Evolutionary conservation across 1,140 invertebrate species (phyloP).

Genomic region (Zaprionus lachaisei): DNA sequence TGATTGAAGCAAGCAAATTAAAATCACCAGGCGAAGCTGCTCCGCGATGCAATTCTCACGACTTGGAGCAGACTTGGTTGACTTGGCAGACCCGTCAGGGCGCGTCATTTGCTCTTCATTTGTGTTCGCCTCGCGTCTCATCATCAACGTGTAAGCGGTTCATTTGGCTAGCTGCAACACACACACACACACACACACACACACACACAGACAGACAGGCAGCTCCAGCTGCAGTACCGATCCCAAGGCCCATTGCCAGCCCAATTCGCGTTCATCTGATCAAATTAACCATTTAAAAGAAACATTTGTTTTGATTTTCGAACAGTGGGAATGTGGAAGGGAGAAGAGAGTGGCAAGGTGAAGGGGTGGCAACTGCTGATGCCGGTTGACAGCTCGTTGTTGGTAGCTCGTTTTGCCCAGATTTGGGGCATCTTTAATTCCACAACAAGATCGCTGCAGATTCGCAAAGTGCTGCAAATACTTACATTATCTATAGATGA

Average conservation of each 20-base stretch:
- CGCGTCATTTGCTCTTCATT: constrained; percentile 57
- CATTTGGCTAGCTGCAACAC: constrained; percentile 62
- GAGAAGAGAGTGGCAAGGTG: not conserved
- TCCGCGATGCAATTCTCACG: constrained; percentile 75
- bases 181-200: not conserved
- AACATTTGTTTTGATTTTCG: constrained; percentile 78
- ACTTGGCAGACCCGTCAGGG: constrained; percentile 31
- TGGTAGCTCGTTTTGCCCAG: not conserved
- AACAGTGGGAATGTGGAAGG: not conserved
- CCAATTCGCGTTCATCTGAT: constrained; percentile 30
- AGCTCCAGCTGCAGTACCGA: not conserved
- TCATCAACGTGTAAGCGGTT: constrained; percentile 75
- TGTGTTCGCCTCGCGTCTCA: constrained; percentile 56
- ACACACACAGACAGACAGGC: not conserved
- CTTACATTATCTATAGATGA: not conserved
- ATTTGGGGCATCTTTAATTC: constrained; percentile 32
- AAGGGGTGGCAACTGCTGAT: constrained; percentile 11
- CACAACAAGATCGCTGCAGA: not conserved
- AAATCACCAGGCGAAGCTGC: constrained; percentile 54
- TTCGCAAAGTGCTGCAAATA: not conserved
- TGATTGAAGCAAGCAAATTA: constrained; percentile 79
- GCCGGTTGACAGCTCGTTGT: constrained; percentile 56
- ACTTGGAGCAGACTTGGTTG: constrained; percentile 37
- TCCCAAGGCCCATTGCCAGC: not conserved
- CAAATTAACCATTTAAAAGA: constrained; percentile 81